Evolutionary conservation across 2,888 invertebrate species (phyloP).

Genomic region (Deladenus siricidicola): DNA sequence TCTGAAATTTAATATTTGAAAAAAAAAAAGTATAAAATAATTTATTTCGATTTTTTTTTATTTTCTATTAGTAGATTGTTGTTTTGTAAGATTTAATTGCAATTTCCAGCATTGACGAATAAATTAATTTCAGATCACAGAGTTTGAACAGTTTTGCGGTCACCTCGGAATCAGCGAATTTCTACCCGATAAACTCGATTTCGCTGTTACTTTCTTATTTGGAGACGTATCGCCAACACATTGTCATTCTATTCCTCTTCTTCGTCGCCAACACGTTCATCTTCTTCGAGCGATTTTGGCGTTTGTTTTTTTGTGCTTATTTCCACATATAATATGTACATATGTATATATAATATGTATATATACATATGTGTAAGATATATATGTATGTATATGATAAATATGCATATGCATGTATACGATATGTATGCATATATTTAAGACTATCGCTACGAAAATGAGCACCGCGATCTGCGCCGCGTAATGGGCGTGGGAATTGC

Average conservation of each 20-base stretch:
- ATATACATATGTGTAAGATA: too few relatives aligned
- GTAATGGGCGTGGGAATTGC: conserved; percentile 85
- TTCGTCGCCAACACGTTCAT: conserved; percentile 84
- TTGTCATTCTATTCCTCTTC: conserved; percentile 85
- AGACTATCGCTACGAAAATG: conserved; percentile 92
- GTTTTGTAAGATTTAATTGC: not conserved
- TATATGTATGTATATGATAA: too few relatives aligned
- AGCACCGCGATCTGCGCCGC: conserved; percentile 84
- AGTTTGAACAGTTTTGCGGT: conserved; percentile 51
- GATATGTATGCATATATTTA: too few relatives aligned
- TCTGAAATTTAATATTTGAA: too few relatives aligned
- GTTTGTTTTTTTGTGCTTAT: conserved; percentile 59
- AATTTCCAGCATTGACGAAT: too few relatives aligned
- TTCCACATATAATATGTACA: conserved; percentile 7
- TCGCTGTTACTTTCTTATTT: conserved; percentile 64
- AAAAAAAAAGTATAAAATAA: too few relatives aligned
- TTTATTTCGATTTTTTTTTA: too few relatives aligned
- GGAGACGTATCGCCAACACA: conserved; percentile 90
- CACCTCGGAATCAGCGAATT: conserved; percentile 15
- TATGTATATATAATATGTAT: too few relatives aligned
- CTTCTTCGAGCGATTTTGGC: conserved; percentile 89
- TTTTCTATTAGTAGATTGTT: too few relatives aligned
- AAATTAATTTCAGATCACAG: conserved; percentile 47
- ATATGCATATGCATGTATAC: too few relatives aligned
- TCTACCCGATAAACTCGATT: conserved; percentile 22